Evolutionary conservation across 1,140 invertebrate species (phyloP).

Genomic region (Xylocopa sonorina): DNA sequence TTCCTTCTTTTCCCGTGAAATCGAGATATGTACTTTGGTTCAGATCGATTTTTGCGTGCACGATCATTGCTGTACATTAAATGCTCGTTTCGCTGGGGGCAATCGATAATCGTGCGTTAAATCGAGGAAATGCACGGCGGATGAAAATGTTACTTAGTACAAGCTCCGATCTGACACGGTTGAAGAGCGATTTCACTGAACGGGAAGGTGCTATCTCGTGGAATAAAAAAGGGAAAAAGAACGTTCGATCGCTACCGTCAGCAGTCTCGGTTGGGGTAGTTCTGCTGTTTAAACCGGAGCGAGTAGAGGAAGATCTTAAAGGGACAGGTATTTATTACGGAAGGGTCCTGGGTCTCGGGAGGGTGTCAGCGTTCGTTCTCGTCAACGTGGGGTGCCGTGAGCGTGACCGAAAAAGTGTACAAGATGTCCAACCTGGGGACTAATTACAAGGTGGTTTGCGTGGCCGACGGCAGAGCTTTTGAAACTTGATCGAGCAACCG

Average conservation of each 20-base stretch:
- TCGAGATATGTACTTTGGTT: background rate
- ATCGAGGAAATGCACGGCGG: background rate
- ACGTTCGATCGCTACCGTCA: background rate
- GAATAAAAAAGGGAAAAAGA: no score
- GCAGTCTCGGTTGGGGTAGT: no score
- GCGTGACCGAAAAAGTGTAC: constrained; percentile 42
- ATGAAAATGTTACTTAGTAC: no score
- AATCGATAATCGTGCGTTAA: constrained; percentile 9
- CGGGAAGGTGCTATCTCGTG: background rate
- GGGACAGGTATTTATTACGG: constrained; percentile 33
- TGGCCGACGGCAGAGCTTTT: constrained; percentile 41
- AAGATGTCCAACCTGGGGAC: constrained; percentile 11
- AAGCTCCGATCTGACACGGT: background rate
- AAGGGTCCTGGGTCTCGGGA: background rate
- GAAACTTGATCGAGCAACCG: constrained; percentile 62
- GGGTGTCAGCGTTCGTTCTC: constrained; percentile 32
- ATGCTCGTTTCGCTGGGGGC: background rate
- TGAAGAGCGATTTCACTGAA: background rate
- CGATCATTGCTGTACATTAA: constrained; percentile 8
- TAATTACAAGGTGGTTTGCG: constrained; percentile 49
- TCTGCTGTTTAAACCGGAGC: background rate
- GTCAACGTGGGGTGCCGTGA: constrained; percentile 29
- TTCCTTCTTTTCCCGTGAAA: background rate
- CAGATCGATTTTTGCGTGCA: background rate
- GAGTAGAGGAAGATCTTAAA: constrained; percentile 15